Conservation (phyloP, 2,113 vertebrate genomes). For the Rynchops niger region DNA sequence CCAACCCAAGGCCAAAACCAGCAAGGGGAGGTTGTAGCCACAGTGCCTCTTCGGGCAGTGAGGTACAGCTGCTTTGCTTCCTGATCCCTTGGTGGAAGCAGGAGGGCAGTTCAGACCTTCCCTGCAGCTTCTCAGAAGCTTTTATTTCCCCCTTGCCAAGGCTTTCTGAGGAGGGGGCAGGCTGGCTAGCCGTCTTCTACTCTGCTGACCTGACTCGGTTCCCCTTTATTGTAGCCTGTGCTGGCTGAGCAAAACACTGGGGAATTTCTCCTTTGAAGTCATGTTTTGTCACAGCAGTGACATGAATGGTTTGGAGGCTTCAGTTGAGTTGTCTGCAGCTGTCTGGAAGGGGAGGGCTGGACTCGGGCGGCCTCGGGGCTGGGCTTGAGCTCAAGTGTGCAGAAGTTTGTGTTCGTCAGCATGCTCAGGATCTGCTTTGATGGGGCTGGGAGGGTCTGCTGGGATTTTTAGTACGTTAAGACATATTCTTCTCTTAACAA, state of each 20-base stretch:
- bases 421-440: background rate
- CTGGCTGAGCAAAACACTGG: background rate
- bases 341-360: background rate
- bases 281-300: background rate
- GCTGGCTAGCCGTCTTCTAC: background rate
- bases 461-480: background rate
- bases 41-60: background rate
- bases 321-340: conserved; percentile 34
- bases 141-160: background rate
- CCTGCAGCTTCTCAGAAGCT: background rate
- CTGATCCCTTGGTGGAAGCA: background rate
- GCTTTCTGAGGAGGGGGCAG: background rate
- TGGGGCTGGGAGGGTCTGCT: background rate
- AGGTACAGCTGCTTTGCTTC: background rate
- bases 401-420: background rate
- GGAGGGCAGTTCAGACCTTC: background rate
- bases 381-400: background rate
- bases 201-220: background rate
- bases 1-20: background rate
- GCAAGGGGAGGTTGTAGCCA: rapidly evolving
- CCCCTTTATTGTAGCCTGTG: background rate
- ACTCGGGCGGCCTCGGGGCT: background rate
- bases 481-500: background rate
- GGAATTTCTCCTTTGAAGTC: conserved; percentile 15
- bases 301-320: conserved; percentile 14